Percentiles rank a stretch among this genome's conserved stretches.
phyloP scores from a whole-genome alignment of 2,797 vertebrate genomes.

The Pipistrellus pipistrellus region DNA sequence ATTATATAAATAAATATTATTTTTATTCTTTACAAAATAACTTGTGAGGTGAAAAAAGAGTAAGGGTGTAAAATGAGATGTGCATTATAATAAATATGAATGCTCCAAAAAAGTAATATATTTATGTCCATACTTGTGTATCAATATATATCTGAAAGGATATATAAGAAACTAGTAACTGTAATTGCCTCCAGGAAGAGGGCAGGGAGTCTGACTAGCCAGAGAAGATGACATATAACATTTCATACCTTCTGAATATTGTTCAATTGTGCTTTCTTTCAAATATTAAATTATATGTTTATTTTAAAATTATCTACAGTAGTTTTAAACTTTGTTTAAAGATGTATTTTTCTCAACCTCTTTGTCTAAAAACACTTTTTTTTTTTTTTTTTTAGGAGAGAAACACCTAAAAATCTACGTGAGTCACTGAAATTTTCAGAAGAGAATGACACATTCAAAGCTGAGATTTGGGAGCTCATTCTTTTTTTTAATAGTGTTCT shows the following conservation, averaged over 20 bases:
- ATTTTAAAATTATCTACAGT: not conserved
- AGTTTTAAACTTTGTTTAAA: slow-evolving; percentile 49
- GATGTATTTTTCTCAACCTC: slow-evolving; percentile 4
- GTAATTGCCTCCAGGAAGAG: not conserved
- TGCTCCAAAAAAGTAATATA: not conserved
- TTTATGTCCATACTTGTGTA: not conserved
- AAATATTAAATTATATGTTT: slow-evolving; percentile 1
- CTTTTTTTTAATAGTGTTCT: not conserved
- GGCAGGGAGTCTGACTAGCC: not conserved
- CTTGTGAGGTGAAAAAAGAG: not conserved
- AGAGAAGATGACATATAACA: not conserved
- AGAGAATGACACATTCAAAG: slow-evolving; percentile 42
- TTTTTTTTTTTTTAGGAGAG: not conserved
- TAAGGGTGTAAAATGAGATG: not conserved
- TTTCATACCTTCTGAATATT: slow-evolving; percentile 29
- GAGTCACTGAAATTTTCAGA: slow-evolving; percentile 33
- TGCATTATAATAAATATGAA: not conserved
- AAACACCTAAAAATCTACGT: slow-evolving; percentile 14
- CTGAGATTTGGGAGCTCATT: not conserved
- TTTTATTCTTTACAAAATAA: slow-evolving; percentile 30
- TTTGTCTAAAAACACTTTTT: not conserved
- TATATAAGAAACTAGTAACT: not conserved
- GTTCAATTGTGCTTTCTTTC: not conserved
- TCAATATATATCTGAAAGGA: slow-evolving; percentile 13
- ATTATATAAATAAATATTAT: slow-evolving; percentile 38